Percentiles rank a stretch among this genome's conserved stretches.
phyloP scores from a whole-genome alignment of 1,140 invertebrate species.

The Drosophila ananassae region DNA sequence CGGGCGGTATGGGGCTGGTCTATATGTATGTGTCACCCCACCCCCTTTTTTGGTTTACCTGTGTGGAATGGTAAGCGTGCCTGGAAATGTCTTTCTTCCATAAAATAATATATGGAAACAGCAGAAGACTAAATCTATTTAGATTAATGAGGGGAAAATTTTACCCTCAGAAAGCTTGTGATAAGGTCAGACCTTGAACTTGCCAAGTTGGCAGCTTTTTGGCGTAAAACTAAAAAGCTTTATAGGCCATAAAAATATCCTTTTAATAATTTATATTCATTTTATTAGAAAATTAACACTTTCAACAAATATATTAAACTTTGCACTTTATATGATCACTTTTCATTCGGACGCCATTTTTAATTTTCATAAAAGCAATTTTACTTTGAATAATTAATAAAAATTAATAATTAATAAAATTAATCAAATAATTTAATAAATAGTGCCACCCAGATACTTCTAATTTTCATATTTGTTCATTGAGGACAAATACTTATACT shows the following conservation, averaged over 20 bases:
- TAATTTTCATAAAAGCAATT: too few relatives aligned
- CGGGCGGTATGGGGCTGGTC: not conserved
- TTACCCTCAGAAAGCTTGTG: conserved; percentile 6
- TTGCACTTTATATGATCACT: too few relatives aligned
- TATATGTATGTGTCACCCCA: conserved; percentile 5
- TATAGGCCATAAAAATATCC: not conserved
- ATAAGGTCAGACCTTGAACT: conserved; percentile 37
- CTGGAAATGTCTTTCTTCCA: not conserved
- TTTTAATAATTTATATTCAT: not conserved
- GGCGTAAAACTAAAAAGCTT: not conserved
- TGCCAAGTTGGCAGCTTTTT: conserved; percentile 26
- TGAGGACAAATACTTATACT: too few relatives aligned
- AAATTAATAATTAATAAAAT: too few relatives aligned
- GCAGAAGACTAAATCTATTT: not conserved
- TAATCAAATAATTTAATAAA: too few relatives aligned
- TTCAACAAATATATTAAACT: too few relatives aligned
- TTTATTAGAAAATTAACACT: not conserved
- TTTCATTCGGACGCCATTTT: not conserved
- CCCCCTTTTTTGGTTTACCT: conserved; percentile 1
- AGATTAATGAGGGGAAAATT: not conserved
- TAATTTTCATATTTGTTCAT: too few relatives aligned
- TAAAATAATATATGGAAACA: not conserved
- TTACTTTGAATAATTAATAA: too few relatives aligned
- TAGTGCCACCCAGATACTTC: too few relatives aligned
- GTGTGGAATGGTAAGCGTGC: not conserved